Evolutionary conservation across 1,140 invertebrate genomes (phyloP), one percentile per base, ranked within the genome.

Genomic region (Aphelenchoides avenae): DNA sequence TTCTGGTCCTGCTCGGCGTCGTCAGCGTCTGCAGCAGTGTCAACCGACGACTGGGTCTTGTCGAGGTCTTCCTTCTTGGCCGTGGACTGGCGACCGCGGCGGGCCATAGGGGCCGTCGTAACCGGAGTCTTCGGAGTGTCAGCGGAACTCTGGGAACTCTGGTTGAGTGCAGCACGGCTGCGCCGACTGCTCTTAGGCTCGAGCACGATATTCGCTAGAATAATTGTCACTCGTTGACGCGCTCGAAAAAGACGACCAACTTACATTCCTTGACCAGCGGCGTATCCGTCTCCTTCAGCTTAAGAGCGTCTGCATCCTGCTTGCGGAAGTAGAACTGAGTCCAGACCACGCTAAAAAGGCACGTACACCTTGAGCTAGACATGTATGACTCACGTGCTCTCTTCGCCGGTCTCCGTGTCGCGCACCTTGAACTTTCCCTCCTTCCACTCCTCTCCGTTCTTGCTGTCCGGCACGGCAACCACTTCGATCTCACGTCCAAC

Each of bases 401-500:
- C 49, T 1, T 68, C 54, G 30, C 64, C 60, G n/a, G 34, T n/a
- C 15, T 64, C 42, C 29, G 13, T 22, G 27, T 64, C 61, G 5
- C 52, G 41, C n/a, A 70, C 2, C 5, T 26, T 29, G 34, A 64
- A 74, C 15, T 41, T 43, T 34, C 68, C 72, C 11, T 57, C 51
- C 15, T 18, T 5, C 72, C 72, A 75, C 43, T 73, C 72, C 3
- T 54, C 41, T 2, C 64, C 46, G 36, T 65, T 49, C 9, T 64
- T 55, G 15, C 41, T 52, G 33, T 53, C 39, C 2, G 72, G 73
- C 9, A 42, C 30, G n/a, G 43, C 18, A 11, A 54, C 52, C 3
- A 77, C 42, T 26, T 56, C 36, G 18, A 36, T 39, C 11, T 41
- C 48, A 7, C 39, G 50, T 1, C 51, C 46, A 5, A 63, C n/a